Evolutionary conservation across 2,797 vertebrate species (phyloP).

Genomic region (Xenentodon cancila): DNA sequence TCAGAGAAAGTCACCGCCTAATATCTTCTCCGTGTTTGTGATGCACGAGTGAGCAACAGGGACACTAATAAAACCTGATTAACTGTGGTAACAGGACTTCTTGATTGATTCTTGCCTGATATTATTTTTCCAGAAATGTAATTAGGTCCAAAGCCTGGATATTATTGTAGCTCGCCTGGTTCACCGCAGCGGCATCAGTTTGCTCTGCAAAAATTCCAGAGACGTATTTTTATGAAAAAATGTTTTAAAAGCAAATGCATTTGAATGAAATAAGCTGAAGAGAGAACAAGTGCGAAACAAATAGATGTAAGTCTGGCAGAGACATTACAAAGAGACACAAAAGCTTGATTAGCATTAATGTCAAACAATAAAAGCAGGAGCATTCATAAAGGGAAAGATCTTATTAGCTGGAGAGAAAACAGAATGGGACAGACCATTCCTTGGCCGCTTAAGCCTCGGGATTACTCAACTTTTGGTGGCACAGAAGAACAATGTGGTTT

Average conservation of each 20-base stretch:
- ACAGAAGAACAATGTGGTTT: constrained; percentile 72
- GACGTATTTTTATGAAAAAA: too few relatives aligned
- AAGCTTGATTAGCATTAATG: constrained; percentile 68
- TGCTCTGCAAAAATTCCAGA: constrained; percentile 16
- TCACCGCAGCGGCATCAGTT: constrained; percentile 17
- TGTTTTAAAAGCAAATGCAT: neutral
- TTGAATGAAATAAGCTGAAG: neutral
- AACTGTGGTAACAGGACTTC: constrained; percentile 50
- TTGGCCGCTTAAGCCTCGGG: constrained; percentile 65
- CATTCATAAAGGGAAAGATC: constrained; percentile 69
- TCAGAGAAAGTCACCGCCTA: constrained; percentile 48
- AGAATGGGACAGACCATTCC: constrained; percentile 64
- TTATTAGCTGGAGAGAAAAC: constrained; percentile 69
- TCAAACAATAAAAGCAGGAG: constrained; percentile 68
- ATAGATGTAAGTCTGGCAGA: constrained; percentile 39
- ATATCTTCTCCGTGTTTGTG: constrained; percentile 60
- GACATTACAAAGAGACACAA: constrained; percentile 61
- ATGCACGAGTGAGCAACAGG: constrained; percentile 71
- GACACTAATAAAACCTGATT: constrained; percentile 66
- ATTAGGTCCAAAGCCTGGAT: constrained; percentile 46
- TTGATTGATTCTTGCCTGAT: constrained; percentile 66
- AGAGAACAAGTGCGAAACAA: constrained; percentile 33
- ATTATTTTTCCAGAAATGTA: constrained; percentile 59
- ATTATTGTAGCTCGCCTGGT: constrained; percentile 41
- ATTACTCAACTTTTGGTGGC: constrained; percentile 76